Percentiles rank a stretch among this genome's conserved stretches.
These are phyloP conservation scores for Pseudococcus longispinus DNA, from an alignment of 2,888 invertebrate genomes.

Conservation along the genomic window DNA sequence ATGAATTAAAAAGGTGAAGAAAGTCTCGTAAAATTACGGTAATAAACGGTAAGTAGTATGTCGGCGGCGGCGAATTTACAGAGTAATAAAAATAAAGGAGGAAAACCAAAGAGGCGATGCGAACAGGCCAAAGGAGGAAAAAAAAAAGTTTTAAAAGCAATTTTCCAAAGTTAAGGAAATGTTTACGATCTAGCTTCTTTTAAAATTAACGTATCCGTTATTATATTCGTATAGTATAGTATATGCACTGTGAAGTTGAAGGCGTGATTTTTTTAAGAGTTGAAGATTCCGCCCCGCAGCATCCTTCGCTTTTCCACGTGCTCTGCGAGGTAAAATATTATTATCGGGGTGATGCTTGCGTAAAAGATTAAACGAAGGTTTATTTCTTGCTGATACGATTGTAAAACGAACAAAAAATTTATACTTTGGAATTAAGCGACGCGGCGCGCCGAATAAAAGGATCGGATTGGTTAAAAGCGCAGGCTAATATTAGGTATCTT, in stretches of 20 bases:
- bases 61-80: neutral
- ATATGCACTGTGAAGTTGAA: neutral
- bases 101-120: neutral
- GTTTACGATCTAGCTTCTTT: constrained; percentile 35
- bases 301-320: neutral
- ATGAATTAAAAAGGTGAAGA: constrained; percentile 24
- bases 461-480: neutral
- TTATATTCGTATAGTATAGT: neutral
- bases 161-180: constrained; percentile 28
- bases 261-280: neutral
- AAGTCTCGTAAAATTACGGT: constrained; percentile 38
- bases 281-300: neutral
- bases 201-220: constrained; percentile 35
- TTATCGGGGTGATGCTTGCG: neutral
- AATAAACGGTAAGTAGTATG: neutral
- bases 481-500: neutral
- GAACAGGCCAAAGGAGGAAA: neutral
- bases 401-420: constrained; percentile 1
- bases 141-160: constrained; percentile 41
- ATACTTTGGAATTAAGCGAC: neutral
- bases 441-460: neutral
- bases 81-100: constrained; percentile 11
- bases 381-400: constrained; percentile 1
- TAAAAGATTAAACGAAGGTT: neutral
- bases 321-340: neutral